A percentile compares a stretch with the other conserved stretches of the same genome.
Evolutionary conservation across 2,888 invertebrate genomes (phyloP).

Genomic region (Pyralis farinalis): DNA sequence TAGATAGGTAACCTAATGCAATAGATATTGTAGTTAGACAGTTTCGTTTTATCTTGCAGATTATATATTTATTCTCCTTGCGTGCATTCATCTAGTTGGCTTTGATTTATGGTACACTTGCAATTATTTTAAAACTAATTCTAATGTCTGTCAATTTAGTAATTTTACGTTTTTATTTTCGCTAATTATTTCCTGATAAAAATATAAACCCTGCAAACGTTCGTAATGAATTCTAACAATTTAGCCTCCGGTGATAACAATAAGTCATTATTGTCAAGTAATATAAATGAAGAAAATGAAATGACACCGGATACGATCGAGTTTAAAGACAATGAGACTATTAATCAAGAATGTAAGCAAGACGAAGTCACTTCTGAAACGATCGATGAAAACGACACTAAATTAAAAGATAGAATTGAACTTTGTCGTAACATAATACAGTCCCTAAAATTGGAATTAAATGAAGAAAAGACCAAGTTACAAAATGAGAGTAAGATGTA

Average conservation of each 20-base stretch:
- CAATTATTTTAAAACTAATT: too few species aligned
- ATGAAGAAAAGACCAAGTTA: conserved; percentile 57
- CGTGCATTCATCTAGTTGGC: too few species aligned
- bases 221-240: too few species aligned
- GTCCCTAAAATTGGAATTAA: conserved; percentile 59
- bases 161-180: too few species aligned
- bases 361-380: conserved; percentile 34
- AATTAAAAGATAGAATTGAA: conserved; percentile 59
- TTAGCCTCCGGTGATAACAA: conserved; percentile 49
- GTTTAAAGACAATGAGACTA: conserved; percentile 10
- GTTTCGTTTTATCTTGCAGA: too few species aligned
- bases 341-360: conserved; percentile 2
- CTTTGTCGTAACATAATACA: conserved; percentile 63
- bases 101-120: too few species aligned
- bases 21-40: too few species aligned
- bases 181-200: too few species aligned
- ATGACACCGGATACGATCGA: conserved; percentile 13
- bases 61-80: too few species aligned
- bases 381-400: conserved; percentile 52
- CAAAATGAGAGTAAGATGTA: conserved; percentile 38
- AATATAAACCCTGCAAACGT: too few species aligned
- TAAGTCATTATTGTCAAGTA: conserved; percentile 23
- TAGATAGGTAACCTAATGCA: too few species aligned
- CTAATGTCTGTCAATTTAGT: too few species aligned
- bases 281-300: conserved; percentile 18